Evolutionary conservation across 2,888 invertebrate genomes (phyloP), one percentile per base, ranked within the genome.

Genomic region (Hermaeophaga mercurialis): DNA sequence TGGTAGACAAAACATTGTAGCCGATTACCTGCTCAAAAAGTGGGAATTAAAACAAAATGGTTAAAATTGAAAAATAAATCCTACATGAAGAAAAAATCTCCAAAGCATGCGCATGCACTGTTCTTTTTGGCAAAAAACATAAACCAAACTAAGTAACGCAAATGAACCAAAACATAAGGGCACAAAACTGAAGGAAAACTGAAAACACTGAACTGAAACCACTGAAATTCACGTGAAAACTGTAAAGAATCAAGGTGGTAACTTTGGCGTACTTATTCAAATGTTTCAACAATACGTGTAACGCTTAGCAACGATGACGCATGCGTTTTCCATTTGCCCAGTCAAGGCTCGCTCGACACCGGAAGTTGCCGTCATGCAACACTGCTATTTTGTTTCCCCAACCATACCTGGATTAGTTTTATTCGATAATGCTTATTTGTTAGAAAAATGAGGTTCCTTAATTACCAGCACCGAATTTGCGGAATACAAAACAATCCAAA

Each of bases 181-280:
- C 54, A 54, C 44, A 59, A 58, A 57, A 34, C 61, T 50, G 54
- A 59, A 39, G 54, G 47, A 52, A 46, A 55, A 63, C 48, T 52
- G 55, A 56, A 59, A 63, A 62, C 67, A 68, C 67, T 62, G 70
- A 72, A 75, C 73, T 73, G 74, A 74, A 75, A 75, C 67, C 73
- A 74, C 73, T 73, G 76, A 74, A 76, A 73, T 74, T 72, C 75
- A 73, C 73, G 70, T 74, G 75, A 75, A 76, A 76, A 76, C 75
- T 76, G 75, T 74, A 73, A 39, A 70, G 69, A 70, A 71, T 68
- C 67, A 67, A 70, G 71, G 73, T 70, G 73, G 74, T 69, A 70
- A 70, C 67, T 73, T 70, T 73, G 74, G 73, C 75, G 74, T 73
- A 73, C 71, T 71, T 72, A 76, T 76, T 75, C 75, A 75, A 77